Evolutionary conservation across 1,140 invertebrate genomes (phyloP), one percentile per base, ranked within the genome.

Genomic region (Rhopalosiphum padi): DNA sequence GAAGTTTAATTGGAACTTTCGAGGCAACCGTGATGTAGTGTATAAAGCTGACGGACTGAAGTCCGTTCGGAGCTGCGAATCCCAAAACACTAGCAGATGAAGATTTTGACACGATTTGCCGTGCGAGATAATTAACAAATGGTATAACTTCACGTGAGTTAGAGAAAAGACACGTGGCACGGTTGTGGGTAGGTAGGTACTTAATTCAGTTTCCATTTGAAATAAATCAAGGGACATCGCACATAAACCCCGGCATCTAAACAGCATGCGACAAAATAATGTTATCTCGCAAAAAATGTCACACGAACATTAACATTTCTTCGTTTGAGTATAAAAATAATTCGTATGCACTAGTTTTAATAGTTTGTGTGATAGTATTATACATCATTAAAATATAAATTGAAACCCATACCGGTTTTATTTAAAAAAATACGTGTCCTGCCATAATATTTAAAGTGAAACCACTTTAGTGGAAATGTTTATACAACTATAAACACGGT

Each of bases 41-140:
- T 30, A 30, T 30, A 88, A 88, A 51, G 18, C 46, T 53, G 86
- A 88, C 86, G 35, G 86, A 21, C 30, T 15, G 60, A 35, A 88
- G 46, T 88, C 48, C 87, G 21, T 37, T 53, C n/a, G 87, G 46
- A 88, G 18, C n/a, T 77, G 30, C 89, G 23, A 30, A 90, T 68
- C 53, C 55, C 90, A 46, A 91, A 68, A 91, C 15, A 30, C 46
- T 43, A 41, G 37, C 22, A 91, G 90, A 60, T 68, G 90, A 91
- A 91, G 43, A 77, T 15, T 77, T 91, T 91, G 90, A 91, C 55
- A 48, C 60, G 37, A 48, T 91, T 68, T 82, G 60, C 41, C 41
- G 68, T 82, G 60, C 43, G 48, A 91, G 43, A 91, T 91, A 91
- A 91, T 91, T 91, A 91, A 91, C 88, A 23, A 91, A 91, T 51